Base-by-base conservation (phyloP, 2,113 vertebrate species). In the Epinephelus fuscoguttatus region DNA sequence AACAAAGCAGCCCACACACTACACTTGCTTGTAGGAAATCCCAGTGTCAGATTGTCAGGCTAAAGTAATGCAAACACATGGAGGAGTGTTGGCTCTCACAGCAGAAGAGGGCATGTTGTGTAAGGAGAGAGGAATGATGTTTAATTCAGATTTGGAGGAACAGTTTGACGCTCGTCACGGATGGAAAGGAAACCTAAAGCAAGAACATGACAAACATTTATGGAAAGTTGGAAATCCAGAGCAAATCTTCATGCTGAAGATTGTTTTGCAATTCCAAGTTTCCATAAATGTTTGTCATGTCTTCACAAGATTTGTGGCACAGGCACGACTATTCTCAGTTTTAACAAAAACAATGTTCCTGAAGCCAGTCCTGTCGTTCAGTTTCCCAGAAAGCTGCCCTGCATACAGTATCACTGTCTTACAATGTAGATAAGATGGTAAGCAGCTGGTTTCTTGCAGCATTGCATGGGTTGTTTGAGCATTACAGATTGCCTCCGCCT, bases 11-110 rank as follows among this genome's bases (percentile, higher is more conserved):
- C 93, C 93, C 93, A 93, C 91, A 87, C 93, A 75, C 80, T 82
- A 87, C 90, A 80, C 84, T 85, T 61, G 59, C 91, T 92, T 85
- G 90, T 83, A 90, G 88, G 91, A 89, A 92, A 93, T 93, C 92
- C 93, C 90, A 83, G 89, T 86, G 90, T 91, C 92, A 92, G 90
- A 75, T 87, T 81, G 84, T 79, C 75, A 69, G 92, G 93, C 92
- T 90, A 91, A 89, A 91, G 84, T 69, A 68, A 89, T 80, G 81
- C 84, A 88, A 87, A 88, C 82, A 85, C 83, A 87, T 2, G 60
- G 87, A 64, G 67, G 90, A 93, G 90, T 85, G 84, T 81, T 90
- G 83, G 87, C 79, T 82, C 85, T 73, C 27, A 50, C 72, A 40
- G 59, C 67, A 74, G 66, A 76, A 87, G 81, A 85, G 81, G 78